Base-by-base conservation (phyloP, 2,113 vertebrate species). In the Abramis brama region DNA sequence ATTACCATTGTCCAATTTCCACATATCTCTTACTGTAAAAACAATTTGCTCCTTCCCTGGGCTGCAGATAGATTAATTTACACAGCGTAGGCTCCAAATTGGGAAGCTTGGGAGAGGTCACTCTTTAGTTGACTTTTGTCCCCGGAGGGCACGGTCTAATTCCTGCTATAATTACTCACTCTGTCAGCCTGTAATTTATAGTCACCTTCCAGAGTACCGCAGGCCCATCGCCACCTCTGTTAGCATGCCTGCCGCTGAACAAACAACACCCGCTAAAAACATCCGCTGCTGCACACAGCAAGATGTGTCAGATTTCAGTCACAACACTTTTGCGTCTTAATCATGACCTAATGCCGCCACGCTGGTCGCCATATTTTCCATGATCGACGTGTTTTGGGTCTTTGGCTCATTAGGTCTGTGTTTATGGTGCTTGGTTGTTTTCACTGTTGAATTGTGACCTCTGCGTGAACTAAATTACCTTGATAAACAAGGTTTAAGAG, bases 111-210 rank as follows among this genome's bases (percentile, higher is more conserved):
- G 62, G 64, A 55, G 82, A 86, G 87, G 87, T 88, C 87, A 88
- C 82, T 84, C 85, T 83, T 57, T 70, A 79, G 75, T 82, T 88
- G 85, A 86, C 87, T 86, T 84, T 79, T 86, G 79, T 88, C 87
- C 87, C 87, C 33, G 5, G 82, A 83, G 87, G 81, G 68, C 80
- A 70, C 39, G 9, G 39, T 84, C 74, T 86, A 88, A 86, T 86
- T 88, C 85, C 81, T 86, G 87, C 74, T 82, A 85, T 88, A 88
- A 88, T 88, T 88, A 88, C 85, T 84, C 84, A 88, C 75, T 88
- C 85, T 88, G 82, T 86, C 84, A 83, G 74, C 57, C 62, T 62
- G 82, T 88, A 88, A 88, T 88, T 88, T 88, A 86, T 86, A 86
- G 87, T 88, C 85, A 88, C 87, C 87, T 88, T 88, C 85, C 79